These are phyloP conservation scores for Chrosomus eos DNA, from an alignment of 2,797 vertebrate species.

Conservation along the genomic window DNA sequence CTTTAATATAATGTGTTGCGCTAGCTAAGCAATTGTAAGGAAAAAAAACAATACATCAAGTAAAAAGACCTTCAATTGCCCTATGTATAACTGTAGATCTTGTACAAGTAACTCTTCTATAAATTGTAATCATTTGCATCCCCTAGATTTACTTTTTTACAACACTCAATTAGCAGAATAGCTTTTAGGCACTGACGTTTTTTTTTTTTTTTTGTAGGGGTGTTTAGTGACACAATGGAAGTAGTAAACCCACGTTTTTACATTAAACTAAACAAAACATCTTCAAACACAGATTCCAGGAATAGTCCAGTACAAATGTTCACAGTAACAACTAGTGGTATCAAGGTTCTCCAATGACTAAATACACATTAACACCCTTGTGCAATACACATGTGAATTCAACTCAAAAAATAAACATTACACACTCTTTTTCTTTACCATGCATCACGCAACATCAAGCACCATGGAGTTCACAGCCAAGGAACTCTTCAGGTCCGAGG, in stretches of 20 bases:
- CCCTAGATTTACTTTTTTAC: background rate
- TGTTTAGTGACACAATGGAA: background rate
- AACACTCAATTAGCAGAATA: conserved; percentile 5
- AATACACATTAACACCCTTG: conserved; percentile 19
- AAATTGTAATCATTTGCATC: conserved; percentile 34
- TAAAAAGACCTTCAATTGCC: conserved; percentile 16
- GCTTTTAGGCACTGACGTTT: conserved; percentile 5
- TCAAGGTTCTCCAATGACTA: conserved; percentile 12
- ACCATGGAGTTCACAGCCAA: background rate
- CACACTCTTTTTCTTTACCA: background rate
- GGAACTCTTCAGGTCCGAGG: conserved; percentile 1
- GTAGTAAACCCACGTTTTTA: background rate
- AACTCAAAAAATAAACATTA: conserved; percentile 22
- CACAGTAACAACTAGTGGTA: conserved; percentile 1
- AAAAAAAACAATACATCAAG: conserved; percentile 30
- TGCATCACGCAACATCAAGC: background rate
- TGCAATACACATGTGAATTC: conserved; percentile 19
- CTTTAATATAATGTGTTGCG: background rate
- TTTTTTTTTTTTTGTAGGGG: conserved; percentile 22
- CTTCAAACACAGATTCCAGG: conserved; percentile 4
- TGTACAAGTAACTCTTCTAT: conserved; percentile 4
- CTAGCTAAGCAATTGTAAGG: conserved; percentile 5
- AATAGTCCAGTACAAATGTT: background rate
- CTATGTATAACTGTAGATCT: conserved; percentile 5
- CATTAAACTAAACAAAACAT: background rate